Conservation (phyloP, 2,113 vertebrate species). For the Zapornia atra region DNA sequence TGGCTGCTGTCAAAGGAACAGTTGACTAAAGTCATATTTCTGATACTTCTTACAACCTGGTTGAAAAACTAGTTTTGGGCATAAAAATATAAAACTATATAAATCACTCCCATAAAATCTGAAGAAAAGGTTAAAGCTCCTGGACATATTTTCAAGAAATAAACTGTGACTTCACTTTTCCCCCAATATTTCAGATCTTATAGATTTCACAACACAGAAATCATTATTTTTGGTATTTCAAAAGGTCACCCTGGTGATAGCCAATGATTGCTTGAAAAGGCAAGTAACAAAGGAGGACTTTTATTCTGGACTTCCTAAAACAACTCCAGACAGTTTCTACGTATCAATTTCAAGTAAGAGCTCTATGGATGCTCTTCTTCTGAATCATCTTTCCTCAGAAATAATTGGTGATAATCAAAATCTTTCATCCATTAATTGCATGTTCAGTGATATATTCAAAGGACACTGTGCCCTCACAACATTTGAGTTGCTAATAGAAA, state of each 20-base stretch:
- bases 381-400: not conserved
- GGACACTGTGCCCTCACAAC: not conserved
- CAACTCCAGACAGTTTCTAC: not conserved
- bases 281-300: not conserved
- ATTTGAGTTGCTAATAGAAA: not conserved
- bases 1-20: constrained; percentile 15
- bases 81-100: constrained; percentile 48
- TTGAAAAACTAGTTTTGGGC: not conserved
- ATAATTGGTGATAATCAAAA: not conserved
- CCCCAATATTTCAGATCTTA: not conserved
- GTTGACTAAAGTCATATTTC: constrained; percentile 22
- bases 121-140: constrained; percentile 61
- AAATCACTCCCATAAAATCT: constrained; percentile 51
- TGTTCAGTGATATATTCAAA: not conserved
- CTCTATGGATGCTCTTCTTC: not conserved
- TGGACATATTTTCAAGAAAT: constrained; percentile 55
- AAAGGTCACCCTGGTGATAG: not conserved
- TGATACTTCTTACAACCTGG: constrained; percentile 1
- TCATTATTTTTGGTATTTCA: constrained; percentile 19
- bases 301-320: not conserved
- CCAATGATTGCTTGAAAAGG: not conserved
- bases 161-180: constrained; percentile 33
- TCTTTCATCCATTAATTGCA: not conserved
- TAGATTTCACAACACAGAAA: not conserved
- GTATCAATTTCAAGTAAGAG: not conserved